A percentile compares a stretch with the other conserved stretches of the same genome.
phyloP scores from a whole-genome alignment of 2,113 vertebrate genomes.

The Rousettus leschenaultii region DNA sequence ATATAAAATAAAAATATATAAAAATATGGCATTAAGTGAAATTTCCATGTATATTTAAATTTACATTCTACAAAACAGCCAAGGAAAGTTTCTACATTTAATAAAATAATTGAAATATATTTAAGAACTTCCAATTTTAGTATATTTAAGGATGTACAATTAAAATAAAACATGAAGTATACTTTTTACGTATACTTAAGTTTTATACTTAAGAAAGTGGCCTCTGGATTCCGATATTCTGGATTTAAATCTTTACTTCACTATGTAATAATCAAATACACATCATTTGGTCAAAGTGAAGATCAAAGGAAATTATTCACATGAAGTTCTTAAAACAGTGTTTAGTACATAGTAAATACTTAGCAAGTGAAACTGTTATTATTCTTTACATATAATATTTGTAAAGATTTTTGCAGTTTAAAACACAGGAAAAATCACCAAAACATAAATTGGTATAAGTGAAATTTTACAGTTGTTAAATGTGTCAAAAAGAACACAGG shows the following conservation, averaged over 20 bases:
- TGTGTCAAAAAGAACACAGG: neutral
- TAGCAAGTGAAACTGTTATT: neutral
- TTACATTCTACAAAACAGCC: neutral
- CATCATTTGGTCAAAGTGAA: neutral
- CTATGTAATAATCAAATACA: neutral
- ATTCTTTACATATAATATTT: neutral
- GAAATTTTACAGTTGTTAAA: neutral
- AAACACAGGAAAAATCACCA: neutral
- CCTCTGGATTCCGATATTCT: neutral
- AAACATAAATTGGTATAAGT: neutral
- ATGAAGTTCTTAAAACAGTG: neutral
- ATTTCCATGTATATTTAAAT: neutral
- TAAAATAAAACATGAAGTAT: neutral
- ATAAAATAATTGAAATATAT: neutral
- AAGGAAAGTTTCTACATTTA: neutral
- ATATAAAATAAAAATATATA: neutral
- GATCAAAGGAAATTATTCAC: neutral
- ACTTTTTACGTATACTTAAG: neutral
- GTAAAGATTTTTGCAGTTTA: neutral
- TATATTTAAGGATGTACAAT: neutral
- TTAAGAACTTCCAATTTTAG: neutral
- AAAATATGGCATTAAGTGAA: neutral
- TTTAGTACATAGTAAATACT: neutral
- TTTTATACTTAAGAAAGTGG: neutral
- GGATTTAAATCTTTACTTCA: neutral